Base-by-base conservation (phyloP, 2,888 invertebrate genomes). In the Altica lythri region DNA sequence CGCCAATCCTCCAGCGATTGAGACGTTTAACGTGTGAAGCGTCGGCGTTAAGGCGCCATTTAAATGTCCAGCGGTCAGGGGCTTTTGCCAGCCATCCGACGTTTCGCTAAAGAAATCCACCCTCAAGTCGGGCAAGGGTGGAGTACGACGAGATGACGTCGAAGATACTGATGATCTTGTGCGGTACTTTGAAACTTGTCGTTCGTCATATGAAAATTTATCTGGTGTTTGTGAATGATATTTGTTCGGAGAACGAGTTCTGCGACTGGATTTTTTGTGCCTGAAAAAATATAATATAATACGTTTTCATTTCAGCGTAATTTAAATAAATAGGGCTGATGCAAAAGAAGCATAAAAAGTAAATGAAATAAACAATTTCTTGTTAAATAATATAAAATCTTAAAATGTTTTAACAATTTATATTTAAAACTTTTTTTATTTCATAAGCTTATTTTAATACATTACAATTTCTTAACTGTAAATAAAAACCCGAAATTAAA, bases 61-160 rank as follows among this genome's bases (percentile, higher is more conserved):
- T 50, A 44, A 44, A 38, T 50, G 60, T 17, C 56, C 62, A 55
- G 61, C 56, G 58, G 57, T 55, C 61, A n/a, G n/a, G 64, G 37
- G 49, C 8, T 53, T 48, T 17, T 49, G 57, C n/a, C 49, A 50
- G 22, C 38, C 51, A 55, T 54, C 62, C 49, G 49, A 50, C 55
- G 68, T 66, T 72, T 79, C 83, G 76, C 79, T 79, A 73, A 84
- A 84, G 72, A 83, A 84, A 66, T 85, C 84, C 8, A 84, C 78
- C 57, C 83, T 78, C 53, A 85, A 74, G 72, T 85, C 83, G 34
- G 84, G 84, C 55, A 83, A 76, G 40, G 83, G 82, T 22, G 83
- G 82, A 54, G 85, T 85, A 74, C 83, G 81, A 64, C 73, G 65
- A 12, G 73, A 63, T 42, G 70, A 46, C 18, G 48, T 34, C 17